These are phyloP conservation scores for Trissonchulus sp. DNA, from an alignment of 2,888 invertebrate genomes.

Conservation along the genomic window DNA sequence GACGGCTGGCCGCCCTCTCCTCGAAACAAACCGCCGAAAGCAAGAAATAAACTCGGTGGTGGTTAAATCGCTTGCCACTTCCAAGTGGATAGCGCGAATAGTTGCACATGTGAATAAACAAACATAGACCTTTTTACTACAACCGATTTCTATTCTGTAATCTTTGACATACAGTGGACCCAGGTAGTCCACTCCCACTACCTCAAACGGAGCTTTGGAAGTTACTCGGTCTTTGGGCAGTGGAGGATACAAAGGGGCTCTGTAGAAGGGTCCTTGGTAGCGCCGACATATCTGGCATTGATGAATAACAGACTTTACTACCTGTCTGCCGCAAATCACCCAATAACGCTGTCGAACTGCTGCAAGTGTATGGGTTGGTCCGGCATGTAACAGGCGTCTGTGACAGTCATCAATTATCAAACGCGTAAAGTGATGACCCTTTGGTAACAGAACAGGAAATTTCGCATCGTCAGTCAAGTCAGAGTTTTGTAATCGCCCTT, in stretches of 20 bases:
- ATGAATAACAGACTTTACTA: not conserved
- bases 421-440: not conserved
- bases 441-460: not conserved
- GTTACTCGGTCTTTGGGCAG: not conserved
- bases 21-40: not conserved
- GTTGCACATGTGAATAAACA: not conserved
- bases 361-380: not conserved
- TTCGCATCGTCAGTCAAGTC: not conserved
- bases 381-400: not conserved
- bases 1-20: not conserved
- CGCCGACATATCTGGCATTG: not conserved
- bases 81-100: not conserved
- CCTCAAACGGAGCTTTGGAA: not conserved
- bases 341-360: not conserved
- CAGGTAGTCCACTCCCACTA: not conserved
- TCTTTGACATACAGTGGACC: not conserved
- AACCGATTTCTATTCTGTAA: not conserved
- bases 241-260: too few species aligned
- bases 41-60: not conserved
- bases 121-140: not conserved
- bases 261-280: too few species aligned
- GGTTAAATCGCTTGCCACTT: not conserved
- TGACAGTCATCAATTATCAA: not conserved
- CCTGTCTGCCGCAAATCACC: not conserved
- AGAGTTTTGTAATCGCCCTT: not conserved